Evolutionary conservation across 2,888 invertebrate species (phyloP).

Genomic region (Sisyra terminalis): DNA sequence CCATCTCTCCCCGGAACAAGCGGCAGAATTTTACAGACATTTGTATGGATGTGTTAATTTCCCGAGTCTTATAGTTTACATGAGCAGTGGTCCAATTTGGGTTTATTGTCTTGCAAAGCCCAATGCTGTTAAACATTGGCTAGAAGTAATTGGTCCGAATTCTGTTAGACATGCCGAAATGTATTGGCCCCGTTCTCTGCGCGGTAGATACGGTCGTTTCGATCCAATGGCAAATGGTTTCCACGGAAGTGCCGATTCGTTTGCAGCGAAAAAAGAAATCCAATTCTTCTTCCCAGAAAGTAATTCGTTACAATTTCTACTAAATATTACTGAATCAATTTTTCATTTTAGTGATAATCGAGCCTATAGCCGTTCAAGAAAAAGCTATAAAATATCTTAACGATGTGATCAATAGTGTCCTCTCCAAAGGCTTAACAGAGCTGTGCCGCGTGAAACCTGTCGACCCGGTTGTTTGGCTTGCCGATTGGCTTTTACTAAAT

Average conservation of each 20-base stretch:
- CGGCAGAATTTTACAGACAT: conserved; percentile 66
- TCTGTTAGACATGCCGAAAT: conserved; percentile 47
- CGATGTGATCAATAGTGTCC: conserved; percentile 43
- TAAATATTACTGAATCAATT: too few species aligned
- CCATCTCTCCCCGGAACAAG: conserved; percentile 67
- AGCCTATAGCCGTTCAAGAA: conserved; percentile 47
- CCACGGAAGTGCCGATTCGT: conserved; percentile 57
- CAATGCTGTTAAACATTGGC: conserved; percentile 58
- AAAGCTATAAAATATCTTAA: conserved; percentile 51
- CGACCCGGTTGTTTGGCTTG: conserved; percentile 63
- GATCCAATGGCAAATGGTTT: conserved; percentile 50
- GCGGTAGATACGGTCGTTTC: conserved; percentile 53
- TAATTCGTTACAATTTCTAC: conserved; percentile 25
- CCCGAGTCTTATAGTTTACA: conserved; percentile 60
- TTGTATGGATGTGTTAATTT: conserved; percentile 58
- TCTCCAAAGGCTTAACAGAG: conserved; percentile 43
- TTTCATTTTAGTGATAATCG: conserved; percentile 46
- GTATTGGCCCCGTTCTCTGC: conserved; percentile 49
- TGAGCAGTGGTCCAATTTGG: conserved; percentile 60
- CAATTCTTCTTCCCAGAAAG: conserved; percentile 77
- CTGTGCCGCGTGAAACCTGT: conserved; percentile 52
- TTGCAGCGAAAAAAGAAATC: conserved; percentile 60
- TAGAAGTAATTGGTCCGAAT: conserved; percentile 53
- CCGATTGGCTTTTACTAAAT: conserved; percentile 54
- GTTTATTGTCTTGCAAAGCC: conserved; percentile 51